phyloP scores from a whole-genome alignment of 1,140 invertebrate genomes.

The Zaprionus tsacasi region DNA sequence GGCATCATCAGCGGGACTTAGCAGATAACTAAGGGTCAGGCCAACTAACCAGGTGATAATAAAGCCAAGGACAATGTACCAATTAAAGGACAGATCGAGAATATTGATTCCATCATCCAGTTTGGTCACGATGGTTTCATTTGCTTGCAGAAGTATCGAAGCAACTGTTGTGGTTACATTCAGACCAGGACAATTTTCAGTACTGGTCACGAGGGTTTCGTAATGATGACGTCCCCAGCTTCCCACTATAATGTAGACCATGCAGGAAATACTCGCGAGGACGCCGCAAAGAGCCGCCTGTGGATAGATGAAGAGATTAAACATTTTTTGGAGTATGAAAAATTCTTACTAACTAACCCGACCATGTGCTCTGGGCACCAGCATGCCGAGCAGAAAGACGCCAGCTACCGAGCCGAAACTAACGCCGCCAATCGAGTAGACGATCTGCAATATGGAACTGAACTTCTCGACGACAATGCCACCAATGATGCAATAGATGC shows the following conservation, averaged over 20 bases:
- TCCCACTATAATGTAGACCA: constrained; percentile 90
- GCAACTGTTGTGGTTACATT: constrained; percentile 48
- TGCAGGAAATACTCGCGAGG: constrained; percentile 87
- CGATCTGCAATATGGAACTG: constrained; percentile 86
- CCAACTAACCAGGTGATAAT: constrained; percentile 87
- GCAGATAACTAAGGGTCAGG: constrained; percentile 75
- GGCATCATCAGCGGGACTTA: constrained; percentile 63
- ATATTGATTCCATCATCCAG: constrained; percentile 81
- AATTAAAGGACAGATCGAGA: constrained; percentile 87
- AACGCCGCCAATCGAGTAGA: constrained; percentile 86
- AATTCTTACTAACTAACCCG: constrained; percentile 83
- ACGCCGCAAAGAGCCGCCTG: constrained; percentile 87
- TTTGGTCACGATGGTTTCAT: constrained; percentile 6
- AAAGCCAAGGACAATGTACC: constrained; percentile 87
- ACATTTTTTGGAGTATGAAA: not conserved
- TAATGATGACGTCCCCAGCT: constrained; percentile 86
- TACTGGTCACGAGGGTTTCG: constrained; percentile 84
- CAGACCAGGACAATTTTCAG: constrained; percentile 86
- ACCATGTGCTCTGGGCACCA: constrained; percentile 88
- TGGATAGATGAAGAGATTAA: not conserved
- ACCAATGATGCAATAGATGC: constrained; percentile 86
- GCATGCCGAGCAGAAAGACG: constrained; percentile 90
- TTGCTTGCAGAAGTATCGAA: not conserved
- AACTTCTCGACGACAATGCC: constrained; percentile 88
- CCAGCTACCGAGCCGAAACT: constrained; percentile 89